Conservation (phyloP, 2,888 invertebrate species). For the Sphaerophoria taeniata region DNA sequence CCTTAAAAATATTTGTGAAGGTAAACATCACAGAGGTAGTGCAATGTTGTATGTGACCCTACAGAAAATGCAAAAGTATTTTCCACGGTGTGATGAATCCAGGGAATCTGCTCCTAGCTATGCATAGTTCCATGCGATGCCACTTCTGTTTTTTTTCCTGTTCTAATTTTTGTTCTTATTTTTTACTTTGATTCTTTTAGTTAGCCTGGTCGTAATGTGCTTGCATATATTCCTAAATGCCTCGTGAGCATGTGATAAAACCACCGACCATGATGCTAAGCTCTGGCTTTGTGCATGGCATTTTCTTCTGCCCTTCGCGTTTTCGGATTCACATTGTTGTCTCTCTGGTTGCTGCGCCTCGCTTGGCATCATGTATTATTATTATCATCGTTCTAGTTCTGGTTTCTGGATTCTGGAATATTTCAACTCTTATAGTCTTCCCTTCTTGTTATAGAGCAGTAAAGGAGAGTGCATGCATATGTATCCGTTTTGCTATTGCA, state of each 20-base stretch:
- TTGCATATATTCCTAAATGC: slow-evolving; percentile 72
- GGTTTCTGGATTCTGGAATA: background rate
- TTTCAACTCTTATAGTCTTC: slow-evolving; percentile 1
- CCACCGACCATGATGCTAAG: slow-evolving; percentile 71
- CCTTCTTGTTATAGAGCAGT: slow-evolving; percentile 43
- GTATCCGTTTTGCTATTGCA: slow-evolving; percentile 70
- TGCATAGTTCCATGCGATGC: slow-evolving; percentile 55
- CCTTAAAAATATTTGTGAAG: no score
- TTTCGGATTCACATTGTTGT: slow-evolving; percentile 48
- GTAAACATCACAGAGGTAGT: background rate
- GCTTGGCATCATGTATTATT: slow-evolving; percentile 61
- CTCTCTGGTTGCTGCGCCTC: slow-evolving; percentile 31
- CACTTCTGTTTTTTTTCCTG: slow-evolving; percentile 28
- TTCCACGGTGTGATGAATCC: slow-evolving; percentile 74
- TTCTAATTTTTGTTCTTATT: background rate
- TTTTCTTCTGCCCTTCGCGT: slow-evolving; percentile 26
- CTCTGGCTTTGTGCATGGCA: slow-evolving; percentile 45
- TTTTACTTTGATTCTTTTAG: slow-evolving; percentile 4
- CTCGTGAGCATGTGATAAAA: slow-evolving; percentile 74
- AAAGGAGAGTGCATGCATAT: slow-evolving; percentile 59
- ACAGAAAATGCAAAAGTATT: slow-evolving; percentile 61
- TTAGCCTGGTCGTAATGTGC: slow-evolving; percentile 53
- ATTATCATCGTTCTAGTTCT: slow-evolving; percentile 57
- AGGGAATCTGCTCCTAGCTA: slow-evolving; percentile 67
- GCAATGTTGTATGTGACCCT: background rate